Conservation (phyloP, 92 coral and sea anemone genomes). For the Siderastrea siderea region DNA sequence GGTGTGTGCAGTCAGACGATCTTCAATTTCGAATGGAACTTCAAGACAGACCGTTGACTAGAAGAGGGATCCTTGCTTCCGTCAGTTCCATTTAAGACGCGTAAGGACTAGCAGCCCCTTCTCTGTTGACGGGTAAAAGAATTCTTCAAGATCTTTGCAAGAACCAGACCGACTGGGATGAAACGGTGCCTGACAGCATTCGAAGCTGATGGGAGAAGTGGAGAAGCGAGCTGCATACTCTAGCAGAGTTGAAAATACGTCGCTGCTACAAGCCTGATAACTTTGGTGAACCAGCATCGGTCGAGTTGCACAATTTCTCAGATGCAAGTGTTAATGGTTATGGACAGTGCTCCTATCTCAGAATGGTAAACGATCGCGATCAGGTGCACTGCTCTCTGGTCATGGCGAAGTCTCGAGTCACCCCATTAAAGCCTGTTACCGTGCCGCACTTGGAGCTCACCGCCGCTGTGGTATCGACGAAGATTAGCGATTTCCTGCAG, state of each 20-base stretch:
- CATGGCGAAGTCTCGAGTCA: no score
- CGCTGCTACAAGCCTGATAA: slow-evolving; percentile 1
- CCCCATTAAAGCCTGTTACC: no score
- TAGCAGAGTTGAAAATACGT: background rate
- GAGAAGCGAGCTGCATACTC: slow-evolving; percentile 9
- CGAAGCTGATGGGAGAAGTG: background rate
- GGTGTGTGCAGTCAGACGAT: slow-evolving; percentile 21
- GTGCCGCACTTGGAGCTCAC: no score
- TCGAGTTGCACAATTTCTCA: no score
- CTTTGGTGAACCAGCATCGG: background rate
- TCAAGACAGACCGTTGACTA: background rate
- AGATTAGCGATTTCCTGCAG: no score
- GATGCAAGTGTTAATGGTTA: no score
- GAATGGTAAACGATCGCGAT: no score
- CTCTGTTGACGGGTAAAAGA: background rate
- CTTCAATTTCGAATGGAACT: background rate
- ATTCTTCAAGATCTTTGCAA: background rate
- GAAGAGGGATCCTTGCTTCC: slow-evolving; percentile 7
- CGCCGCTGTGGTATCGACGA: no score
- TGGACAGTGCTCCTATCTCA: no score
- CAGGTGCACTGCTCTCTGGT: no score
- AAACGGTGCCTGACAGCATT: background rate
- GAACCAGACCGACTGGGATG: slow-evolving; percentile 1
- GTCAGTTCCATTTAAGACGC: slow-evolving; percentile 11
- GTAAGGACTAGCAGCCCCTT: background rate